These are phyloP conservation scores for Priocnemis perturbator DNA, from an alignment of 2,888 invertebrate species.

Conservation along the genomic window DNA sequence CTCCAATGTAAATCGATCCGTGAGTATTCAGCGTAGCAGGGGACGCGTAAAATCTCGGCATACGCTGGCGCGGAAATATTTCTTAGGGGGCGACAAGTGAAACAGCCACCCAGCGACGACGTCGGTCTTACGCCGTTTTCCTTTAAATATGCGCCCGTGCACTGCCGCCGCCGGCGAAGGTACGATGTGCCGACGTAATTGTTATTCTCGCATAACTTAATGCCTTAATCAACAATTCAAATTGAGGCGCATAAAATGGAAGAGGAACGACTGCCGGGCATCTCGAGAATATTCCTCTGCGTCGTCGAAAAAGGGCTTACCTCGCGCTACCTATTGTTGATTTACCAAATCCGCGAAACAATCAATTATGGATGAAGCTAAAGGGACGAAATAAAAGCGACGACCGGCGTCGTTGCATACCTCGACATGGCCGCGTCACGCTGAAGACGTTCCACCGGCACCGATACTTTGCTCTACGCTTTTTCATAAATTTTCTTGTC, in stretches of 20 bases:
- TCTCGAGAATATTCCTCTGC: constrained; percentile 31
- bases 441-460: too few relatives aligned
- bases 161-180: neutral
- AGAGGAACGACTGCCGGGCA: constrained; percentile 33
- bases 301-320: constrained; percentile 27
- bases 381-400: neutral
- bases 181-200: constrained; percentile 26
- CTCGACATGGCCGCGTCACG: too few relatives aligned
- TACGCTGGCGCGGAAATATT: neutral
- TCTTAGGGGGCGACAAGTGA: neutral
- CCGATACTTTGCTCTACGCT: too few relatives aligned
- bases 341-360: constrained; percentile 26
- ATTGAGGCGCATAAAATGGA: constrained; percentile 48
- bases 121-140: neutral
- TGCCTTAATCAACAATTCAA: constrained; percentile 60
- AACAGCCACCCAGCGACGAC: neutral
- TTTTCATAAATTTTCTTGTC: neutral
- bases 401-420: neutral
- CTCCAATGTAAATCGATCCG: neutral
- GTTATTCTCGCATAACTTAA: constrained; percentile 57
- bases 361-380: constrained; percentile 51
- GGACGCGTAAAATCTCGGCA: neutral
- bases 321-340: constrained; percentile 42
- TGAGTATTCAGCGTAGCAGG: neutral
- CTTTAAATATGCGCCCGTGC: neutral